Evolutionary conservation across 1,140 invertebrate species (phyloP), one percentile per base, ranked within the genome.

Genomic region (Stenopsyche tienmushanensis): DNA sequence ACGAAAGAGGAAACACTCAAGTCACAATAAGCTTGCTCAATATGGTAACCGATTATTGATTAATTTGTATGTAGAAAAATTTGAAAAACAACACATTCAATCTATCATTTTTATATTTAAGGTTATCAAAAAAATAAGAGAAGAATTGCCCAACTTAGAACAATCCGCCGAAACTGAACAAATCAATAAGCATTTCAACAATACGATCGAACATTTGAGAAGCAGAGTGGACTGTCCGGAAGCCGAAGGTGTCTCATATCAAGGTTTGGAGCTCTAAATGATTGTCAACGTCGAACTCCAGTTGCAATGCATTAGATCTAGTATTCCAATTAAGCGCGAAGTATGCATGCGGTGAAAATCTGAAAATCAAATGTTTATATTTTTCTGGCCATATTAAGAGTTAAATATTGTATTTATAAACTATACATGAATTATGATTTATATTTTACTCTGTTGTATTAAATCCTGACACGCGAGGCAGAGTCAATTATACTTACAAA

Each of bases 81-180:
- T 8, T 39, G 34, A 7, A 7, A n/a, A 8, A n/a, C 34, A 39
- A n/a, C 34, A 39, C 7, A 39, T 39, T 39, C n/a, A 13, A 5
- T 39, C 29, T n/a, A 39, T 39, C n/a, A 8, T 39, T 39, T 8
- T 8, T 39, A 39, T 39, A 52, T 21, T 15, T 47, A n/a, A 98
- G 84, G 84, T 99, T 10, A 93, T 98, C 49, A 85, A 85, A 8
- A 97, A 98, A 80, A 94, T 98, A 23, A 88, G 90, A 67, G 93
- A 97, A 72, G 93, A 97, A 73, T 78, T 98, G 18, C 92, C 93
- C 0, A 96, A 93, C 77, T 82, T 98, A 29, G 96, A 98, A 75
- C 87, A 90, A 8, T 94, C 89, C 59, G 94, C 97, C 73, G 96
- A 98, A 77, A 93, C 93, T 1, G 95, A 98, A 73, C 94, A 97